Evolutionary conservation across 2,797 vertebrate genomes (phyloP).

Genomic region (Phrynocephalus guinanensis): DNA sequence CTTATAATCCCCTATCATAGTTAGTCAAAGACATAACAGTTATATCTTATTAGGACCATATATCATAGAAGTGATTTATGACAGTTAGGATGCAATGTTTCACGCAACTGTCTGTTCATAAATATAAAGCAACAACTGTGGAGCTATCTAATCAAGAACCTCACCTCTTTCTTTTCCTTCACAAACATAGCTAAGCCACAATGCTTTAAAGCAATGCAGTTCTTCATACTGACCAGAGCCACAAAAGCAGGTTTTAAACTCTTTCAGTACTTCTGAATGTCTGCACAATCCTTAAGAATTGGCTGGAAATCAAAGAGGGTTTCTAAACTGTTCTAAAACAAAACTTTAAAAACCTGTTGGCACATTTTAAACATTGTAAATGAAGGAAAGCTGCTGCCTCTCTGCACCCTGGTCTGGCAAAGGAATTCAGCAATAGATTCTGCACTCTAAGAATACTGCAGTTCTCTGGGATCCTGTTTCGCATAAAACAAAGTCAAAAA

Average conservation of each 20-base stretch:
- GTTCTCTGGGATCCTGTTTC: background rate
- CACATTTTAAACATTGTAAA: conserved; percentile 21
- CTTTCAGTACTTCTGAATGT: background rate
- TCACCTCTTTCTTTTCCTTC: background rate
- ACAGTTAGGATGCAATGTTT: background rate
- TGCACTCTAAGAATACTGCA: background rate
- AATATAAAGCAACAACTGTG: background rate
- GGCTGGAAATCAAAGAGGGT: background rate
- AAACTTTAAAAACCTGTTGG: background rate
- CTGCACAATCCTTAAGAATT: background rate
- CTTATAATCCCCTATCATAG: background rate
- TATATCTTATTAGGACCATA: background rate
- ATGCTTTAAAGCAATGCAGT: background rate
- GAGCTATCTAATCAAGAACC: background rate
- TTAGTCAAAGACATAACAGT: background rate
- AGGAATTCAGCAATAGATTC: background rate
- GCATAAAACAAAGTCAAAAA: background rate
- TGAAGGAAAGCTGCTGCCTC: background rate
- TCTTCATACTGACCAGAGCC: background rate
- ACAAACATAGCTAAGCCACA: background rate
- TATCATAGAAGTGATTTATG: background rate
- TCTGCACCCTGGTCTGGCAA: background rate
- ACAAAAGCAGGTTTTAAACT: background rate
- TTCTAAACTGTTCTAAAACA: background rate
- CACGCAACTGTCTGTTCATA: background rate